These are phyloP conservation scores for Sarcophaga variegata DNA, from an alignment of 2,888 invertebrate species.

Conservation along the genomic window DNA sequence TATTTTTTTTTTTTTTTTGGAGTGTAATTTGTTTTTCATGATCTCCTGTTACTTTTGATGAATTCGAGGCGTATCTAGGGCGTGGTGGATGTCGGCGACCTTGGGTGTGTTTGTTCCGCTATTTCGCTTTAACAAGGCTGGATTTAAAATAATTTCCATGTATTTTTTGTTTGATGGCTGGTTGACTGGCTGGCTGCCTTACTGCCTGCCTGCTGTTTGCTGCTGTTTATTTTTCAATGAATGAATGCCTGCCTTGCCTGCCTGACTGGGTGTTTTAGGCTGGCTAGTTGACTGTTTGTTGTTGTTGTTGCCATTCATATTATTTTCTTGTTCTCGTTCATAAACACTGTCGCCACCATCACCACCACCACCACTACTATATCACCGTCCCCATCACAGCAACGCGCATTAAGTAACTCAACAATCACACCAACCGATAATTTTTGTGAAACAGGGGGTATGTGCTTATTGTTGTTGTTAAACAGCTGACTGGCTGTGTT, in stretches of 20 bases:
- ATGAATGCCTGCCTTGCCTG: slow-evolving; percentile 1
- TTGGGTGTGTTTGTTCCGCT: slow-evolving; percentile 75
- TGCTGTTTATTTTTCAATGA: not conserved
- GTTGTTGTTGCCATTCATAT: not conserved
- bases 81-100: slow-evolving; percentile 80
- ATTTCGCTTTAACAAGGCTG: slow-evolving; percentile 69
- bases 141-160: slow-evolving; percentile 60
- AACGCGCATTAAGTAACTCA: not conserved
- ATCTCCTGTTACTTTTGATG: slow-evolving; percentile 80
- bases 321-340: slow-evolving; percentile 44
- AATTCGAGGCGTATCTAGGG: slow-evolving; percentile 83
- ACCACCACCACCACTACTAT: not conserved
- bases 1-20: slow-evolving; percentile 15
- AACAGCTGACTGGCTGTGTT: slow-evolving; percentile 62
- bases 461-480: slow-evolving; percentile 50
- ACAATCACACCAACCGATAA: slow-evolving; percentile 43
- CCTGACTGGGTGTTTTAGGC: slow-evolving; percentile 59
- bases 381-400: no score
- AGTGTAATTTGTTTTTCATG: slow-evolving; percentile 63
- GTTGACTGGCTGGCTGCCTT: slow-evolving; percentile 69
- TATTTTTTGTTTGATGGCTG: slow-evolving; percentile 48
- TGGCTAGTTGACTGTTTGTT: not conserved
- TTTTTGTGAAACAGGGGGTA: slow-evolving; percentile 52
- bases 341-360: slow-evolving; percentile 49
- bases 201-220: slow-evolving; percentile 12